phyloP scores from a whole-genome alignment of 1,140 invertebrate species.

The Caerostris darwini region DNA sequence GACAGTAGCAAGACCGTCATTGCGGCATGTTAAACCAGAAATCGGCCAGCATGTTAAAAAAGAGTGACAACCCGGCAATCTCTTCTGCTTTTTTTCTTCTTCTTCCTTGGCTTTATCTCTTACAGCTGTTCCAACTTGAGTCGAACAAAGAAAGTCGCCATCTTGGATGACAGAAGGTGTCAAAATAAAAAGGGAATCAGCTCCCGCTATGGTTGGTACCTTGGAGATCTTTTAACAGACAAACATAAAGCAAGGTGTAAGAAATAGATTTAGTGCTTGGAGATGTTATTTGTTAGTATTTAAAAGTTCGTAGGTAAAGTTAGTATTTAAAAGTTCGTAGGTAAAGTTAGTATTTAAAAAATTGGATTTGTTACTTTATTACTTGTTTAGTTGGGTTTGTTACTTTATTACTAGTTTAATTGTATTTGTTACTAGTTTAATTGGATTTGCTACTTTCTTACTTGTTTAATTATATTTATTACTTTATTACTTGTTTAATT shows the following conservation, averaged over 20 bases:
- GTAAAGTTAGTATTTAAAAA: too few species aligned
- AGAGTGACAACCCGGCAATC: background rate
- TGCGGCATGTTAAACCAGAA: background rate
- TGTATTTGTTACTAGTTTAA: too few species aligned
- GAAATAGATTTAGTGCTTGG: background rate
- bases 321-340: too few species aligned
- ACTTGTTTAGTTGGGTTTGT: too few species aligned
- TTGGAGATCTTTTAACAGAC: background rate
- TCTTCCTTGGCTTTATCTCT: background rate
- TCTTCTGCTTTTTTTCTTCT: background rate
- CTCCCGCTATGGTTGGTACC: background rate
- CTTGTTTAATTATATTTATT: too few species aligned
- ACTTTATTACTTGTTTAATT: too few species aligned
- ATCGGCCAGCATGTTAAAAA: background rate
- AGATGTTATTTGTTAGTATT: too few species aligned
- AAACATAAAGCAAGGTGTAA: background rate
- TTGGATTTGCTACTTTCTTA: too few species aligned
- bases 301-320: too few species aligned
- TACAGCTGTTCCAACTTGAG: conserved; percentile 5
- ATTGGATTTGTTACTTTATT: too few species aligned
- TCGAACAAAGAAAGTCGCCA: conserved; percentile 45
- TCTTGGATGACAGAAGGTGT: conserved; percentile 31
- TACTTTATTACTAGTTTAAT: too few species aligned
- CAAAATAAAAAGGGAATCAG: conserved; percentile 45
- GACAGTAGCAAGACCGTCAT: background rate